Base-by-base conservation (phyloP, 2,113 vertebrate genomes). In the Gallinago media region DNA sequence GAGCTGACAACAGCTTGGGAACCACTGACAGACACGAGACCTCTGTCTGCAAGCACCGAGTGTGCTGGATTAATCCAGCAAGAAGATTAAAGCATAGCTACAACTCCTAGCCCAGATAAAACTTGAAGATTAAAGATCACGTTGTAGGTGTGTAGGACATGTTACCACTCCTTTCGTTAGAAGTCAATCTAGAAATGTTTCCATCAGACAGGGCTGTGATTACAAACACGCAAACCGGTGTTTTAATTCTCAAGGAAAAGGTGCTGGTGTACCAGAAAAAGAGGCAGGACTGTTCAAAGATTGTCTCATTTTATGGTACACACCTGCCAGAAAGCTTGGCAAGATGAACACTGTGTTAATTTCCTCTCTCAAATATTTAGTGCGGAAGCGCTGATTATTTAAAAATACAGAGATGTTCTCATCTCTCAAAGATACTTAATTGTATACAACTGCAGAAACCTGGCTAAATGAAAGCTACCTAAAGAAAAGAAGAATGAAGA, bases 81-180 rank as follows among this genome's bases (percentile, higher is more conserved):
- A 83, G 73, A 32, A 88, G 92, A 93, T 96, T 76, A 94, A 96
- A 96, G 89, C 95, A 94, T 21, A 96, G 92, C 82, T 83, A 55
- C 92, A 94, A 70, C 81, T 93, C 81, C 93, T 58, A 20, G 54
- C 17, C 71, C 58, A 96, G 89, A 96, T 94, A 83, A 95, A 91
- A 82, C 38, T 3, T 10, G 19, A 21, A 85, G 96, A 96, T 94
- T 85, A 93, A 80, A 88, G 77, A 86, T 83, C 85, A 55, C 2
- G 1, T 34, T 63, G 88, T 50, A 96, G 93, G 94, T 91, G 85
- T 88, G 85, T 21, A 74, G 40, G 93, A 88, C 84, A 89, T 7
- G 59, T 4, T 58, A n/a, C 55, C 72, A 70, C 88, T 86, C 82
- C 96, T 96, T 73, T 85, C 92, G 59, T 73, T 63, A 83, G 38